Evolutionary conservation across 2,888 invertebrate species (phyloP), one percentile per base, ranked within the genome.

Genomic region (Lysandra coridon): DNA sequence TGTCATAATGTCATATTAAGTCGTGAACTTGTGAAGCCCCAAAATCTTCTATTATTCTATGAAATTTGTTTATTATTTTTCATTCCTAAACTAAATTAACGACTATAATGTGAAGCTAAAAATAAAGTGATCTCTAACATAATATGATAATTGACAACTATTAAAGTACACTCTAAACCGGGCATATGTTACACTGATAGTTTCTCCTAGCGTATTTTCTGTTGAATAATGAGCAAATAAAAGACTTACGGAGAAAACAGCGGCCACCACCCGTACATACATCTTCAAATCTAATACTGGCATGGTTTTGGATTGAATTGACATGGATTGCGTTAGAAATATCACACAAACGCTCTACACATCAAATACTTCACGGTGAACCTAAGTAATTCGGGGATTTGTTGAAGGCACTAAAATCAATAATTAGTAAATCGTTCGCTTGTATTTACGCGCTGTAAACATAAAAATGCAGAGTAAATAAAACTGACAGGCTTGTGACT

Each of bases 241-340:
- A 85, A 83, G 84, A 90, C 92, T 91, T 87, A 94, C 94, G 81
- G 90, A 90, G 87, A 94, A 94, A 73, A 93, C 91, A 64, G 89
- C 90, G 33, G 92, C 93, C 7, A 93, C 92, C 79, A 93, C 88
- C 83, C 91, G 87, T 78, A 93, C 88, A 83, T 90, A 94, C 84
- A 91, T 88, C 86, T 90, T 92, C 80, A 92, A 85, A 81, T 94
- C 93, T 81, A 93, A 84, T 84, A 85, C 82, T 76, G 93, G 91
- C 92, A 93, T 92, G 83, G 86, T 89, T 86, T 90, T 91, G 62
- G 90, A 89, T 84, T 91, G 90, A 80, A 86, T 90, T 82, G 92
- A 91, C 92, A 91, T 92, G 82, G 87, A 88, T 76, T 62, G 64
- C 14, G 40, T 49, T 62, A 64, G n/a, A 37, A 62, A 44, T 75